These are phyloP conservation scores for Melitaea cinxia DNA, from an alignment of 1,140 invertebrate genomes.

Conservation along the genomic window DNA sequence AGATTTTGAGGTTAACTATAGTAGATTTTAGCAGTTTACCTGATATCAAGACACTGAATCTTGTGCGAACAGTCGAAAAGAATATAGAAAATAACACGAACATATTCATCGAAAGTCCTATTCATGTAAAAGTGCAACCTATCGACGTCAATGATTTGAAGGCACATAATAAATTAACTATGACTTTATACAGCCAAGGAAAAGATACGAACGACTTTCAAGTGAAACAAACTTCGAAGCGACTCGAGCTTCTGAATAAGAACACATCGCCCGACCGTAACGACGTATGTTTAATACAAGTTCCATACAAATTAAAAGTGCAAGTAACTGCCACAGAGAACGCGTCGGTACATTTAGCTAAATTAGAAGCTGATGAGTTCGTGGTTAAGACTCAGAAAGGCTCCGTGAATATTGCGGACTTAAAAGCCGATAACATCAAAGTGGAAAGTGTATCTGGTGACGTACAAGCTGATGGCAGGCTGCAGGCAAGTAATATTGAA, in stretches of 20 bases:
- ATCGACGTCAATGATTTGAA: constrained; percentile 72
- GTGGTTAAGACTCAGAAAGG: constrained; percentile 74
- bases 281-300: constrained; percentile 76
- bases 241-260: constrained; percentile 76
- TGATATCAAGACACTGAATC: constrained; percentile 73
- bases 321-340: constrained; percentile 74
- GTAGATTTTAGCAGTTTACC: constrained; percentile 68
- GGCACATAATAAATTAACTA: constrained; percentile 73
- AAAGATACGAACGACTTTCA: constrained; percentile 75
- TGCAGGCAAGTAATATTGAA: constrained; percentile 73
- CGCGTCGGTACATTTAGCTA: constrained; percentile 66
- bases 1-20: constrained; percentile 79
- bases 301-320: constrained; percentile 76
- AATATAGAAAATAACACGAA: constrained; percentile 75
- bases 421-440: constrained; percentile 73
- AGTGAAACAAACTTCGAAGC: constrained; percentile 75
- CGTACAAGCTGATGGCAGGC: constrained; percentile 63
- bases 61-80: constrained; percentile 78
- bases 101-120: constrained; percentile 79
- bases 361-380: constrained; percentile 75
- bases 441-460: constrained; percentile 69
- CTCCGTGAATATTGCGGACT: constrained; percentile 59
- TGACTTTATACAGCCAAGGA: constrained; percentile 73
- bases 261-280: constrained; percentile 63
- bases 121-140: constrained; percentile 76